Base-by-base conservation (phyloP, 1,140 invertebrate species). In the Belonocnema kinseyi region DNA sequence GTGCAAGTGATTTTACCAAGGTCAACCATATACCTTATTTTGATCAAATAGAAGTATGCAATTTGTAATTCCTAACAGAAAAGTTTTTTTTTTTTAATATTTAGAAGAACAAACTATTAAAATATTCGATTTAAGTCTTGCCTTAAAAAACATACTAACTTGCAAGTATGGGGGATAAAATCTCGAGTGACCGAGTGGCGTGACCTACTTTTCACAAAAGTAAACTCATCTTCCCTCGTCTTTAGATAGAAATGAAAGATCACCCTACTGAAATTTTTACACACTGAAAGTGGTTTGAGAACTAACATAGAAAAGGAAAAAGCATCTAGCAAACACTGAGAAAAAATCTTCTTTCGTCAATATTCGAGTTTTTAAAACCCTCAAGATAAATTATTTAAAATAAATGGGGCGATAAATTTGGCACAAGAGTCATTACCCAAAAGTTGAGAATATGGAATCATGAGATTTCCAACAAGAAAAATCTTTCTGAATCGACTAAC, bases 171-270 rank as follows among this genome's bases (percentile, higher is more conserved):
- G 19, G 12, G 19, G 21, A 26, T 61, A 33, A 33, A 26, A 61
- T 11, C 21, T 40, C 33, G 40, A 66, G n/a, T 66, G 61, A 66
- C 33, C 61, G 61, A 46, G 26, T 40, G 26, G 58, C 58, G 21
- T 66, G 33, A 16, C 61, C 61, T 66, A 66, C 61, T 66, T 66
- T 46, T 66, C 61, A 33, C 61, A 16, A 66, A 66, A 40, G 61
- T 66, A 66, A 66, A 66, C 61, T 66, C 61, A 66, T 66, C 61
- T 66, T 66, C 61, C 26, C 61, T 66, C 26, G 61, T 40, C 61
- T 66, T 66, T 66, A 2, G 26, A 66, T 40, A n/a, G 61, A 16
- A 66, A n/a, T 66, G 61, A 40, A 66, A 66, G 26, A 66, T 33
- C 61, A 66, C 26, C 61, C 40, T 26, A 40, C 26, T 66, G 40